These are phyloP conservation scores for Prionchulus punctatus DNA, from an alignment of 2,888 invertebrate species.

Conservation along the genomic window DNA sequence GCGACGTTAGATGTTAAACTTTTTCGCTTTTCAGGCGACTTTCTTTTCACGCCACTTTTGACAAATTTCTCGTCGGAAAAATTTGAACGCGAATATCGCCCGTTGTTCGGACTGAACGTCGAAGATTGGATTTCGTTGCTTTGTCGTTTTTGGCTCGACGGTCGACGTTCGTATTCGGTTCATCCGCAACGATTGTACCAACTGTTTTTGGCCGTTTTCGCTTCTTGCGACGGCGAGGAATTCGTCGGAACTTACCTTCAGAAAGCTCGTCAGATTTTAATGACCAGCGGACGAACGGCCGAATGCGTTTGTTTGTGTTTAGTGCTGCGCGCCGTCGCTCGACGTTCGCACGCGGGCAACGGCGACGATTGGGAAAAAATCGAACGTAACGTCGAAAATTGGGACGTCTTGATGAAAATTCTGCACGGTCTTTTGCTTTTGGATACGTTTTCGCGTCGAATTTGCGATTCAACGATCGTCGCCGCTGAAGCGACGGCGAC, in stretches of 20 bases:
- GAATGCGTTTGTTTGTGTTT: background rate
- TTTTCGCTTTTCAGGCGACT: background rate
- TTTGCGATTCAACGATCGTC: too few relatives aligned
- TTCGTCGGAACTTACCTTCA: background rate
- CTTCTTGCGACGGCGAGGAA: background rate
- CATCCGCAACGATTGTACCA: background rate
- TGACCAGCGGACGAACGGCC: background rate
- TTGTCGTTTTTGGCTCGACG: slow-evolving; percentile 2
- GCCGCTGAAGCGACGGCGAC: too few relatives aligned
- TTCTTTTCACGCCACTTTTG: slow-evolving; percentile 1
- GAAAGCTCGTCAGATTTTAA: background rate
- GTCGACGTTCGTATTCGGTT: background rate
- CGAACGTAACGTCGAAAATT: background rate
- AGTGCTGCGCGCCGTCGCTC: background rate
- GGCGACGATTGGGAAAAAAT: background rate
- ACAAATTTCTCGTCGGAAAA: background rate
- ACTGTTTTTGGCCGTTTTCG: background rate
- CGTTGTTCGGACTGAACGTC: background rate
- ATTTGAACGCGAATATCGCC: background rate
- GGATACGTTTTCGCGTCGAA: background rate
- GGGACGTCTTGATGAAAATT: background rate
- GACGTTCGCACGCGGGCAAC: background rate
- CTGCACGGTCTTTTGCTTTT: background rate
- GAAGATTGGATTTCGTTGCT: background rate
- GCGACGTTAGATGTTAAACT: background rate